Conservation (phyloP, 2,113 vertebrate species). For the Rutilus rutilus region DNA sequence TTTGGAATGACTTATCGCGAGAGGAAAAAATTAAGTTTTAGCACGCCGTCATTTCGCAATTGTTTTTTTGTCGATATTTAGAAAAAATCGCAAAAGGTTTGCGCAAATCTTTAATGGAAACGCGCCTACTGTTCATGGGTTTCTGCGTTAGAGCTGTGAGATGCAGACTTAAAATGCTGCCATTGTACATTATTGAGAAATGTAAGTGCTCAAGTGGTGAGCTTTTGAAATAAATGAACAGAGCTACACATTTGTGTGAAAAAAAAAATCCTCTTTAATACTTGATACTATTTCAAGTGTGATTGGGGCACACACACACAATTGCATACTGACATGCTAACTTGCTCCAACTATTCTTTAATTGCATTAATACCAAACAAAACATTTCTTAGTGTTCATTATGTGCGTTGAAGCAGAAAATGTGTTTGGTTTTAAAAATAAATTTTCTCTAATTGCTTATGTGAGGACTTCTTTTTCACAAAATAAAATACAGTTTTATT, state of each 20-base stretch:
- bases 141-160: conserved; percentile 17
- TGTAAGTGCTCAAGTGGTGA: background rate
- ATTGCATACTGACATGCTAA: background rate
- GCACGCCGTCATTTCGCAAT: too few species aligned
- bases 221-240: background rate
- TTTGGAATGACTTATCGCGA: too few species aligned
- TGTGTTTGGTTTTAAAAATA: background rate
- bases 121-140: too few species aligned
- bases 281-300: background rate
- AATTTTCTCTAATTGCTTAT: background rate
- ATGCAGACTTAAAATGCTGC: background rate
- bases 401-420: background rate
- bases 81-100: too few species aligned
- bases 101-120: too few species aligned
- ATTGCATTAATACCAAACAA: background rate
- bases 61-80: too few species aligned
- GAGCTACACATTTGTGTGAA: background rate
- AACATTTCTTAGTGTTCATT: background rate
- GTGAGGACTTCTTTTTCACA: background rate
- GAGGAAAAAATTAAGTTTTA: too few species aligned
- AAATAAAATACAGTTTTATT: background rate
- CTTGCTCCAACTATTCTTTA: background rate
- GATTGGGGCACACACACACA: background rate
- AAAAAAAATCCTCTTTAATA: background rate
- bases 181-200: conserved; percentile 5